Percentiles rank a stretch among this genome's conserved stretches.
Evolutionary conservation across 1,140 invertebrate genomes (phyloP).

Genomic region (Myzus persicae): DNA sequence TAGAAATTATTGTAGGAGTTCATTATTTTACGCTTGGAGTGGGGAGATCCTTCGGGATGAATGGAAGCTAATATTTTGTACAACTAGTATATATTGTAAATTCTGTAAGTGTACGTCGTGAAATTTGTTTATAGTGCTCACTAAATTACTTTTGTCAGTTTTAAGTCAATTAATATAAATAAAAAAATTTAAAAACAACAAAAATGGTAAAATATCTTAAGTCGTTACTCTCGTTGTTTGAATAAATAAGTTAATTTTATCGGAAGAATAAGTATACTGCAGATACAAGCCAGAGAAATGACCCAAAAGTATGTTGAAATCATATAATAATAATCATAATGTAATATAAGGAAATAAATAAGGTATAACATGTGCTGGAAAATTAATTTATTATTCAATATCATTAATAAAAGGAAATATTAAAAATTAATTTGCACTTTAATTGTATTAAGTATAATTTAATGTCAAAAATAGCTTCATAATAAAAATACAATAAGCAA

Average conservation of each 20-base stretch:
- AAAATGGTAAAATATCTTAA: constrained; percentile 28
- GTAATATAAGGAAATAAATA: not conserved
- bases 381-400: not conserved
- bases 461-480: not conserved
- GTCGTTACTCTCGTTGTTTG: not conserved
- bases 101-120: constrained; percentile 17
- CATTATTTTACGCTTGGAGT: constrained; percentile 10
- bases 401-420: not conserved
- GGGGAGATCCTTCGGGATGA: constrained; percentile 42
- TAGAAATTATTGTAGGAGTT: constrained; percentile 7
- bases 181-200: not conserved
- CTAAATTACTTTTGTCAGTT: not conserved
- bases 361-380: not conserved
- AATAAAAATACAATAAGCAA: not conserved
- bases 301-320: constrained; percentile 8
- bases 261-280: not conserved
- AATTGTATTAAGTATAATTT: not conserved
- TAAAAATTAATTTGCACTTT: not conserved
- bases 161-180: not conserved
- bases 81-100: constrained; percentile 44
- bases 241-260: not conserved
- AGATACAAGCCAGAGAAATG: not conserved
- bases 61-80: constrained; percentile 25
- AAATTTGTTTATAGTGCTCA: constrained; percentile 15
- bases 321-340: not conserved